Conservation (phyloP, 1,140 invertebrate genomes). For the Bombus fervidus region DNA sequence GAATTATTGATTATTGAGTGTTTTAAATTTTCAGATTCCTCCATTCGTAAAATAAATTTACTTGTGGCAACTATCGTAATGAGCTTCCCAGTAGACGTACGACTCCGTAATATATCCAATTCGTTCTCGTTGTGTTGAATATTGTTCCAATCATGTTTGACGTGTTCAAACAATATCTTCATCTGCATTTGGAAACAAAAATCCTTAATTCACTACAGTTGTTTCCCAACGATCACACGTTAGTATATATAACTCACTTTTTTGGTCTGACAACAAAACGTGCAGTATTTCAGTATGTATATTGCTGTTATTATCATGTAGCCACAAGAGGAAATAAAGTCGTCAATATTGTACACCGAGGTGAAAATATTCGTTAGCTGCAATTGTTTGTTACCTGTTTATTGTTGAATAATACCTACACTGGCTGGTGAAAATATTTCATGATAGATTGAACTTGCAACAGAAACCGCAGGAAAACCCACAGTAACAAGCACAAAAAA, state of each 20-base stretch:
- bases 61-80: neutral
- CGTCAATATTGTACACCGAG: neutral
- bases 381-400: neutral
- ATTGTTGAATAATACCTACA: no score
- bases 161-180: neutral
- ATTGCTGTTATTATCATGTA: neutral
- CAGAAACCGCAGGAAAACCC: no score
- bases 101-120: neutral
- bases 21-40: no score
- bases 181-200: neutral
- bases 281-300: neutral
- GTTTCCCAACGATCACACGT: no score
- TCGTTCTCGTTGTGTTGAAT: neutral
- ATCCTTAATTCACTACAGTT: neutral
- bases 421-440: no score
- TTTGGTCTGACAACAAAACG: neutral
- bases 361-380: neutral
- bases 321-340: neutral
- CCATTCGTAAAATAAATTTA: neutral
- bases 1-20: no score
- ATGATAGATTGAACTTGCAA: no score
- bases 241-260: neutral
- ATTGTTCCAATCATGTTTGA: neutral
- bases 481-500: no score
- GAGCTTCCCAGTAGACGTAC: neutral